Evolutionary conservation across 2,797 vertebrate genomes (phyloP).

Genomic region (Schizopygopsis malacanthus): DNA sequence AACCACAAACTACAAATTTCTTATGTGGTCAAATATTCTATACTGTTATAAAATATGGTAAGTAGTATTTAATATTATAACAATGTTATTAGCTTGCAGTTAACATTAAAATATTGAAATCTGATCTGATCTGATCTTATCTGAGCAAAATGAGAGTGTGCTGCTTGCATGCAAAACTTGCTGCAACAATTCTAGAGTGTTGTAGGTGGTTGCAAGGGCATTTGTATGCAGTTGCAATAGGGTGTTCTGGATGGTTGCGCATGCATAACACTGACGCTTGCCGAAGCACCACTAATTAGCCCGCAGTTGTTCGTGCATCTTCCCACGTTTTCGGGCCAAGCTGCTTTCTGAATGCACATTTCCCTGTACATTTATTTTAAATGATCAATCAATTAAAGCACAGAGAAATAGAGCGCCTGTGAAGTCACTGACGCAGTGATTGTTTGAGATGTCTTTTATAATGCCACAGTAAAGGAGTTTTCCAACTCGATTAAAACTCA

Average conservation of each 20-base stretch:
- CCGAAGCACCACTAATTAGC: slow-evolving; percentile 20
- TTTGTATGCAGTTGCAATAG: neutral
- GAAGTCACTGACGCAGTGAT: slow-evolving; percentile 17
- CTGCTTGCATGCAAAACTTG: neutral
- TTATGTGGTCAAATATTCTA: too few species aligned
- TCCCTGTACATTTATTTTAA: slow-evolving; percentile 18
- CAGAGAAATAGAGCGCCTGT: neutral
- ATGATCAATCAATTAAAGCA: slow-evolving; percentile 34
- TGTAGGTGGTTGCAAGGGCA: neutral
- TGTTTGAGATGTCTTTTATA: slow-evolving; percentile 37
- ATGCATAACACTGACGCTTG: neutral
- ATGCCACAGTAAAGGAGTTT: slow-evolving; percentile 18
- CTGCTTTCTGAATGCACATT: neutral
- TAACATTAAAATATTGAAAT: neutral
- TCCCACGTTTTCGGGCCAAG: neutral
- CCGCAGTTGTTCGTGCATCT: neutral
- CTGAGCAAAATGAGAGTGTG: neutral
- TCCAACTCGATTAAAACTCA: slow-evolving; percentile 20
- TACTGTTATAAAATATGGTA: too few species aligned
- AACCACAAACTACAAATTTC: too few species aligned
- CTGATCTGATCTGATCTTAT: neutral
- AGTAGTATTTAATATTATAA: too few species aligned
- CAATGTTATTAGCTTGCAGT: too few species aligned
- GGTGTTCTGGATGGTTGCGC: neutral
- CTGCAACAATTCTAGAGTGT: neutral